Evolutionary conservation across 2,113 vertebrate genomes (phyloP).

Genomic region (Alces alces): DNA sequence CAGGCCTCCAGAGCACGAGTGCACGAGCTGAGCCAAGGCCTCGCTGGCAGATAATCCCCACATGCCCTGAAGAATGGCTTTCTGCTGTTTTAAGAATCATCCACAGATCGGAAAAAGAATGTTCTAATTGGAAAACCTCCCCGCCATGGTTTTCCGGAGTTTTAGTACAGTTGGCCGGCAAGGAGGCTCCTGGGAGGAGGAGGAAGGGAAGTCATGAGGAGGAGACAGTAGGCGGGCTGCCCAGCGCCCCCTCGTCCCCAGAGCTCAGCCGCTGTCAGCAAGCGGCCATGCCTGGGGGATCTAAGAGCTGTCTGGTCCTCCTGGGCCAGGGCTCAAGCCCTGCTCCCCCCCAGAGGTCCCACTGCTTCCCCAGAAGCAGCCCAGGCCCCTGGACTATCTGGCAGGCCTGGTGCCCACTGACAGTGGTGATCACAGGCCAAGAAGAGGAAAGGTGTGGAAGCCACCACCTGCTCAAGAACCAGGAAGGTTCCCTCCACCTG

Average conservation of each 20-base stretch:
- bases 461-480: background rate
- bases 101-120: conserved; percentile 72
- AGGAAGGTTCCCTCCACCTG: background rate
- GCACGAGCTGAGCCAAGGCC: conserved; percentile 21
- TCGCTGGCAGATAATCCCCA: conserved; percentile 49
- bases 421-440: background rate
- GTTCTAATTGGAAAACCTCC: conserved; percentile 76
- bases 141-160: conserved; percentile 74
- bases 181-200: conserved; percentile 61
- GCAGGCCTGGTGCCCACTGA: background rate
- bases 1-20: conserved; percentile 49
- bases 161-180: conserved; percentile 69
- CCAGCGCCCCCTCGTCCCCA: background rate
- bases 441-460: background rate
- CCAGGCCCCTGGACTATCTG: background rate
- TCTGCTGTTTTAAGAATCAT: conserved; percentile 67
- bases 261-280: background rate
- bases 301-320: background rate
- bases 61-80: conserved; percentile 58
- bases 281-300: background rate
- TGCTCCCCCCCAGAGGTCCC: background rate
- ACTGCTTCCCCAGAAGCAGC: background rate
- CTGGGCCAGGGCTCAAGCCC: background rate
- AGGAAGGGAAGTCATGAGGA: conserved; percentile 64
- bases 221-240: conserved; percentile 53